phyloP scores from a whole-genome alignment of 2,888 invertebrate species.

The Napeogenes inachia region DNA sequence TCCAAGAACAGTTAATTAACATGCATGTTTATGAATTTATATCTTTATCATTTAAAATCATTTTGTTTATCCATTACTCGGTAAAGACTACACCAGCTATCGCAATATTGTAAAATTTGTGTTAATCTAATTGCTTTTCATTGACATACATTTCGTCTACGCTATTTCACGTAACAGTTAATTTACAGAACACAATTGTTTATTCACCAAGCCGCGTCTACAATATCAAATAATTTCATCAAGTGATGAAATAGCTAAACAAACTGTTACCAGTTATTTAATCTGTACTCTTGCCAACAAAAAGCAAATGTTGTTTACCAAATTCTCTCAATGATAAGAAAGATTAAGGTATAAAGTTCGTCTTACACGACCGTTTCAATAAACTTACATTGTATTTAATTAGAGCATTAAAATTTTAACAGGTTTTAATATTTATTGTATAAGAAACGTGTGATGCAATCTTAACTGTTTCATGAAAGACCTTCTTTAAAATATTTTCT shows the following conservation, averaged over 20 bases:
- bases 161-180: conserved; percentile 13
- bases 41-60: conserved; percentile 17
- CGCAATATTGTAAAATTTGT: conserved; percentile 21
- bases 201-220: conserved; percentile 9
- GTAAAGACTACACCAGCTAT: conserved; percentile 16
- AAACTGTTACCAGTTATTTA: conserved; percentile 25
- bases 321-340: conserved; percentile 34
- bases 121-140: conserved; percentile 24
- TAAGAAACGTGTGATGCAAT: not conserved
- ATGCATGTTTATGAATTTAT: conserved; percentile 15
- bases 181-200: conserved; percentile 9
- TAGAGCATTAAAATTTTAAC: conserved; percentile 11
- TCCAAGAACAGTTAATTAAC: conserved; percentile 12
- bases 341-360: conserved; percentile 38
- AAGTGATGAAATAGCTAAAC: conserved; percentile 28
- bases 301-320: conserved; percentile 32
- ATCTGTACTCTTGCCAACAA: conserved; percentile 30
- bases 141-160: conserved; percentile 23
- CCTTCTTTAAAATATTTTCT: conserved; percentile 12
- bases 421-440: not conserved
- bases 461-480: conserved; percentile 10
- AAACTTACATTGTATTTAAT: conserved; percentile 25
- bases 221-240: conserved; percentile 15
- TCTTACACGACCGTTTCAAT: conserved; percentile 29
- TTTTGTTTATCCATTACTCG: conserved; percentile 17